Percentiles rank a stretch among this genome's conserved stretches.
Evolutionary conservation across 2,888 invertebrate genomes (phyloP).

Genomic region (Thysanoteuthis rhombus): DNA sequence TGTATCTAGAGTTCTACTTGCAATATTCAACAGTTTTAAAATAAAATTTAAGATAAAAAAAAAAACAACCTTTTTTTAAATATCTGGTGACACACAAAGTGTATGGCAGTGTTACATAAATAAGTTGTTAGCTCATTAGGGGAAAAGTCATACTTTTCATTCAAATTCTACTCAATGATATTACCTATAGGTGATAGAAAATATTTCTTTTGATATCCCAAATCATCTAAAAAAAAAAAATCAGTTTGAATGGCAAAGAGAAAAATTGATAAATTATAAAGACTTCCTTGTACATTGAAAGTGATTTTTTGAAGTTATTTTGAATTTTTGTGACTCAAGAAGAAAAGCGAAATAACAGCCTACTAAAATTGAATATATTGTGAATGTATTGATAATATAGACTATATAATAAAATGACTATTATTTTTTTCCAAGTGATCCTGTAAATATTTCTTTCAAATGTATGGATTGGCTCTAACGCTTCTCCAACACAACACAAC

Average conservation of each 20-base stretch:
- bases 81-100: too few species aligned
- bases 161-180: too few species aligned
- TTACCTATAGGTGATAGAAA: too few species aligned
- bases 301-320: background rate
- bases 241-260: background rate
- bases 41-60: too few species aligned
- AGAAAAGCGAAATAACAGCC: background rate
- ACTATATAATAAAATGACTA: background rate
- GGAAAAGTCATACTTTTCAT: too few species aligned
- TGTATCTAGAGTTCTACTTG: too few species aligned
- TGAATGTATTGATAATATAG: background rate
- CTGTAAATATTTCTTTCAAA: background rate
- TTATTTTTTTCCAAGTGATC: background rate
- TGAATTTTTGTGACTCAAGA: background rate
- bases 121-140: too few species aligned
- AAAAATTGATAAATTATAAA: background rate
- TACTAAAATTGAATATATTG: background rate
- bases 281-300: background rate
- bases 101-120: too few species aligned
- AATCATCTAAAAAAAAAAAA: background rate
- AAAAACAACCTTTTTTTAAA: too few species aligned
- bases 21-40: too few species aligned
- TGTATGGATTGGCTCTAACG: background rate
- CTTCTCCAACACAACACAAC: background rate
- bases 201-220: too few species aligned